Conservation (phyloP, 2,113 vertebrate species). For the Bothrops jararaca region DNA sequence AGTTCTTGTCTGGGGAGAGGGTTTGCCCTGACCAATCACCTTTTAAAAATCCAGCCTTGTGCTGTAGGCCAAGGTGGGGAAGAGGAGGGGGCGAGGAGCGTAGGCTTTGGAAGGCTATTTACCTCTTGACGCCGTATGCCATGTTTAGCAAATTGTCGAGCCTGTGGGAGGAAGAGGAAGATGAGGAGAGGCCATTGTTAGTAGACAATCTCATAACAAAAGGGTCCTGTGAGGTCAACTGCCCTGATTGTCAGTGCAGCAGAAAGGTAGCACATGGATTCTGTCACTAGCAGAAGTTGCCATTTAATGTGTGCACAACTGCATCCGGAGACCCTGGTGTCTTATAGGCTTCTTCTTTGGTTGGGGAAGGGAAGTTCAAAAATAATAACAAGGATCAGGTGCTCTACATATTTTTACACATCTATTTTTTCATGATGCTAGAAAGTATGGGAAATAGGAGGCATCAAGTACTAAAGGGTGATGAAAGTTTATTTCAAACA, state of each 20-base stretch:
- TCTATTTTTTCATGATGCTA: neutral
- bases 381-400: neutral
- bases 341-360: neutral
- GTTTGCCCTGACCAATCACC: neutral
- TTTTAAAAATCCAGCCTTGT: conserved; percentile 3
- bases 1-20: neutral
- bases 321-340: neutral
- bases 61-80: neutral
- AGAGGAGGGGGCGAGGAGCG: conserved; percentile 31
- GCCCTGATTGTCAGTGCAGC: neutral
- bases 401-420: neutral
- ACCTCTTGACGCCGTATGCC: conserved; percentile 98
- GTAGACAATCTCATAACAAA: conserved; percentile 32
- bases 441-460: neutral
- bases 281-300: neutral
- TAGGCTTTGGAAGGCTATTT: conserved; percentile 68
- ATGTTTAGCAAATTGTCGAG: conserved; percentile 98
- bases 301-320: neutral
- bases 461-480: neutral
- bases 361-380: neutral
- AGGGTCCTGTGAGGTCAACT: conserved; percentile 12
- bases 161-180: conserved; percentile 81
- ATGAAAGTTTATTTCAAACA: neutral
- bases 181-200: conserved; percentile 70
- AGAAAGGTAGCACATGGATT: neutral